Evolutionary conservation across 2,888 invertebrate genomes (phyloP).

Genomic region (Drosophila melanosoma): DNA sequence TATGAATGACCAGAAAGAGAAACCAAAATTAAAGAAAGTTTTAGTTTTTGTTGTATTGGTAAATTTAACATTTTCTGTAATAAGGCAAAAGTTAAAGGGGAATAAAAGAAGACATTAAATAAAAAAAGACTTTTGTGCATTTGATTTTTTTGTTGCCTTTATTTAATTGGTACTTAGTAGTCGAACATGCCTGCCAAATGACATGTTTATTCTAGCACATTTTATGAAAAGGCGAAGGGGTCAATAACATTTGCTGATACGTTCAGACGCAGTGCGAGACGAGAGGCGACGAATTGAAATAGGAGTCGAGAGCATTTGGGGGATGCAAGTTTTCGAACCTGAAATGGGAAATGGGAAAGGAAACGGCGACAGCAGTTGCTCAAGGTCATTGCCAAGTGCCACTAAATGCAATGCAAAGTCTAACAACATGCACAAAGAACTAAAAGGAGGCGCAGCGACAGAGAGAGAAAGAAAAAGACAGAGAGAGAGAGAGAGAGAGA

Average conservation of each 20-base stretch:
- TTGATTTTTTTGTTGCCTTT: neutral
- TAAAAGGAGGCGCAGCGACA: neutral
- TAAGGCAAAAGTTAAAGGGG: too few species aligned
- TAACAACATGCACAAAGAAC: neutral
- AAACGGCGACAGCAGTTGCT: constrained; percentile 38
- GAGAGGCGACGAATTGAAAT: constrained; percentile 1
- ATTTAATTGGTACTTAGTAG: constrained; percentile 11
- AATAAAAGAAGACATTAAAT: neutral
- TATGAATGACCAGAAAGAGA: neutral
- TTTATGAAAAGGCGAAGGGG: constrained; percentile 41
- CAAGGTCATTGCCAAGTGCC: constrained; percentile 70
- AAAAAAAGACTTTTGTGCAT: neutral
- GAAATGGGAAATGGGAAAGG: neutral
- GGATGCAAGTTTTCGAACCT: neutral
- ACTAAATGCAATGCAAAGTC: constrained; percentile 33
- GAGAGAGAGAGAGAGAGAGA: neutral
- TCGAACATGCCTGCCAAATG: neutral
- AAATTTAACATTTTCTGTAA: neutral
- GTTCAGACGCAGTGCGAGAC: constrained; percentile 21
- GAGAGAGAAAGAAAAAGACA: neutral
- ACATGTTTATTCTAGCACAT: neutral
- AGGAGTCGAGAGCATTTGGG: constrained; percentile 3
- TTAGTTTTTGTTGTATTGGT: neutral
- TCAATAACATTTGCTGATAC: constrained; percentile 55
- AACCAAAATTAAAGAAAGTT: neutral